Percentiles rank a stretch among this genome's conserved stretches.
These are phyloP conservation scores for Dyspetes luteomarginatus DNA, from an alignment of 2,888 invertebrate species.

Conservation along the genomic window DNA sequence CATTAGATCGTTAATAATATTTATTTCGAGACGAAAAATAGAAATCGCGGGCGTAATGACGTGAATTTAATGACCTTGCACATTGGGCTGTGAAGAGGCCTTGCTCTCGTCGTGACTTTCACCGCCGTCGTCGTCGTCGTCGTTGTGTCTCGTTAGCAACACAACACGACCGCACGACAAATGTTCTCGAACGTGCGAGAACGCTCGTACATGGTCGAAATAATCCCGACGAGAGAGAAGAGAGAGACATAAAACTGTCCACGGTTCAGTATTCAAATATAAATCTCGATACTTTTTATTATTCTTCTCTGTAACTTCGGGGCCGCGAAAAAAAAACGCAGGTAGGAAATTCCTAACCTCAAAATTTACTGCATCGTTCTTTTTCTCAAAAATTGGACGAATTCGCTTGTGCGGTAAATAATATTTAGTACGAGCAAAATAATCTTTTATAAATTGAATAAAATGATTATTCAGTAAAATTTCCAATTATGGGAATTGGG, in stretches of 20 bases:
- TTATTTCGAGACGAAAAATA: constrained; percentile 14
- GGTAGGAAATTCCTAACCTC: neutral
- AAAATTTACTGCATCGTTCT: too few species aligned
- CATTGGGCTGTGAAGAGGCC: constrained; percentile 18
- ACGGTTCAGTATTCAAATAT: constrained; percentile 31
- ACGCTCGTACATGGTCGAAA: constrained; percentile 42
- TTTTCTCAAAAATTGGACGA: too few species aligned
- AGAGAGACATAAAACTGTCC: constrained; percentile 12
- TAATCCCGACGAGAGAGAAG: neutral
- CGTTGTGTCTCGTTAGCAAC: constrained; percentile 4
- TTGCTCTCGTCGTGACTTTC: constrained; percentile 42
- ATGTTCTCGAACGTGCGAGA: constrained; percentile 25
- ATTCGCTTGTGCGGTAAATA: too few species aligned
- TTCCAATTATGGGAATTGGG: too few species aligned
- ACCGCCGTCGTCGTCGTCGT: constrained; percentile 15
- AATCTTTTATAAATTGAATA: too few species aligned
- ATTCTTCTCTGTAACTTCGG: neutral
- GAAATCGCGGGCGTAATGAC: constrained; percentile 23
- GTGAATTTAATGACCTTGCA: constrained; percentile 44
- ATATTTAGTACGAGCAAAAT: too few species aligned
- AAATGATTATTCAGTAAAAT: too few species aligned
- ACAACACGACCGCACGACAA: constrained; percentile 3
- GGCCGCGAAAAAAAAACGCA: neutral
- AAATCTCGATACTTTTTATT: neutral
- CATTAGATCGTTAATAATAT: too few species aligned